Base-by-base conservation (phyloP, 2,113 vertebrate species). In the Lepus americanus region DNA sequence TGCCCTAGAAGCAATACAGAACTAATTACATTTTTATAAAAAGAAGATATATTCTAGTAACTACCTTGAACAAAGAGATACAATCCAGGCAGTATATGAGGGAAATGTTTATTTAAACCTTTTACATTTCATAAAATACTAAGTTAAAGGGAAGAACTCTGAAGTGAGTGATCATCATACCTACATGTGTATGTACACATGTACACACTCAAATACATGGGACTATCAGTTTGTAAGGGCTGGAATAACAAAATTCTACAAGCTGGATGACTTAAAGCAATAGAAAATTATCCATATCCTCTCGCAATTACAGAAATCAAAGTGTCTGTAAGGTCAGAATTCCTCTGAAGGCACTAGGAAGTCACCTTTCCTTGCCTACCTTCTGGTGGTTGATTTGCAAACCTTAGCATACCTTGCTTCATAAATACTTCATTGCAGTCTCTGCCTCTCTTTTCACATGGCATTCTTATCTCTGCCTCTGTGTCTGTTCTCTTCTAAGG, bases 111-210 rank as follows among this genome's bases (percentile, higher is more conserved):
- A 73, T 29, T 69, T 80, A 77, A 73, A 23, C 92, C 77, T 69
- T 89, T 76, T 13, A 79, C 16, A 78, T 77, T 76, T 53, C 39
- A 61, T 82, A 87, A 90, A 70, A 88, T 69, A 81, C 55, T 11
- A 85, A 70, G 22, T 77, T 92, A 83, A 14, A 49, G 31, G 22
- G 7, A 29, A 90, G 66, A 82, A 93, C 59, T 93, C 22, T 96
- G 63, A 94, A 84, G 23, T 79, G n/a, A 31, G 6, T 64, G 53
- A 77, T 9, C 77, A 92, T 2, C n/a, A 94, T 12, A 81, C n/a
- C 88, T 36, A 13, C 2, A 61, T 53, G 20, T 29, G 63, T 44
- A 12, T 1, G 3, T 8, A 13, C 7, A 61, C 14, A 44, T 39
- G 1, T 44, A 53, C 61, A 72, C 36, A 73, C 6, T 74, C 22